Base-by-base conservation (phyloP, 2,888 invertebrate species). In the Rapana venosa region DNA sequence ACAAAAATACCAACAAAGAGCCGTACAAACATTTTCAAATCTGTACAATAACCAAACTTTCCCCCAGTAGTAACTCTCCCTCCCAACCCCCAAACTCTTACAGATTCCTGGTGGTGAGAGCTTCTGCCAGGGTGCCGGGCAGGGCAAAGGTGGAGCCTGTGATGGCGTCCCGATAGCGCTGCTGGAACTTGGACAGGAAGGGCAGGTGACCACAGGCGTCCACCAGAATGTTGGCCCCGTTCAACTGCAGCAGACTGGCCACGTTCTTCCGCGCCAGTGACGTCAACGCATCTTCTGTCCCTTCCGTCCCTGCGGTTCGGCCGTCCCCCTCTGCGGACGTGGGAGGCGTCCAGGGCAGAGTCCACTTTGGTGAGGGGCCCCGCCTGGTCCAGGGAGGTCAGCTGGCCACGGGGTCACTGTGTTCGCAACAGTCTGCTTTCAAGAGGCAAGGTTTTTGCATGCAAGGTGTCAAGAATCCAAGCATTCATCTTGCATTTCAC, bases 151-250 rank as follows among this genome's bases (percentile, higher is more conserved):
- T 92, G 2, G 97, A 98, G 95, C 97, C 98, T 94, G 97, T 97
- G 95, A 97, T 96, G 81, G 97, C 97, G 86, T 97, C 97, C 94
- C 97, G 97, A 93, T 97, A 97, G 95, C 97, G 97, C 89, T 96
- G 96, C 91, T 97, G 97, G 92, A 97, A 97, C 91, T 97, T 97
- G 91, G 97, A 97, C 74, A 98, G 96, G 92, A 97, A 97, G 0
- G 98, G 98, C 94, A 98, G 97, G 91, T 97, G 97, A 5, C 98
- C 97, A 95, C 98, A 98, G 92, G 98, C 97, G 94, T 98, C 98
- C 79, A 98, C 97, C 90, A 99, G 96, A 22, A 97, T 97, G 93
- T 98, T 93, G 58, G 98, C 98, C 0, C 98, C 98, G 93, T 98
- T 97, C 91, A 98, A 97, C 93, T 97, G 97, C 96, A 98, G 98